A percentile compares a stretch with the other conserved stretches of the same genome.
Conservation (phyloP, 2,888 invertebrate species). For the Piscicola geometra region DNA sequence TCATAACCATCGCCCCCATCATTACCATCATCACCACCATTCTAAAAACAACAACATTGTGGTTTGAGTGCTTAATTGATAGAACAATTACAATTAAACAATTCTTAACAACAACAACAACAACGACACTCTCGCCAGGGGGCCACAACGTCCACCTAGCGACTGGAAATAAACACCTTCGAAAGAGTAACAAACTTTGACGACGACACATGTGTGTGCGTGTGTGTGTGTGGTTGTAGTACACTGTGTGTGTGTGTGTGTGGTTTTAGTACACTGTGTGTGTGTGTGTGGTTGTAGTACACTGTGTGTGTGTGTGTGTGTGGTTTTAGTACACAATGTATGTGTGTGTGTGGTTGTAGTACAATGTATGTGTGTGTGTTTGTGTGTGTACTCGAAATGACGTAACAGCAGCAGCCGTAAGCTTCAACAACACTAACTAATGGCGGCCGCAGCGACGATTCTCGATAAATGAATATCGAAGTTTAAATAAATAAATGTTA, state of each 20-base stretch:
- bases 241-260: too few relatives aligned
- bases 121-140: not conserved
- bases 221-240: too few relatives aligned
- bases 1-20: slow-evolving; percentile 12
- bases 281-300: not conserved
- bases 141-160: not conserved
- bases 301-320: slow-evolving; percentile 10
- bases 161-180: not conserved
- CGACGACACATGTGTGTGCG: not conserved
- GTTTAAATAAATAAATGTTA: too few relatives aligned
- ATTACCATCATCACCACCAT: slow-evolving; percentile 6
- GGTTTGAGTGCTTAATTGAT: not conserved
- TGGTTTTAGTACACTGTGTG: not conserved
- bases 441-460: too few relatives aligned
- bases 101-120: not conserved
- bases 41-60: not conserved
- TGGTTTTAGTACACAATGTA: too few relatives aligned
- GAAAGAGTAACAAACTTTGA: not conserved
- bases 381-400: too few relatives aligned
- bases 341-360: not conserved
- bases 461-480: too few relatives aligned
- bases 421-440: too few relatives aligned
- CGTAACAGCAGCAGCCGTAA: too few relatives aligned
- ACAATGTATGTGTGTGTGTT: not conserved
- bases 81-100: not conserved